Conservation (phyloP, 2,113 vertebrate species). For the Hipposideros armiger region DNA sequence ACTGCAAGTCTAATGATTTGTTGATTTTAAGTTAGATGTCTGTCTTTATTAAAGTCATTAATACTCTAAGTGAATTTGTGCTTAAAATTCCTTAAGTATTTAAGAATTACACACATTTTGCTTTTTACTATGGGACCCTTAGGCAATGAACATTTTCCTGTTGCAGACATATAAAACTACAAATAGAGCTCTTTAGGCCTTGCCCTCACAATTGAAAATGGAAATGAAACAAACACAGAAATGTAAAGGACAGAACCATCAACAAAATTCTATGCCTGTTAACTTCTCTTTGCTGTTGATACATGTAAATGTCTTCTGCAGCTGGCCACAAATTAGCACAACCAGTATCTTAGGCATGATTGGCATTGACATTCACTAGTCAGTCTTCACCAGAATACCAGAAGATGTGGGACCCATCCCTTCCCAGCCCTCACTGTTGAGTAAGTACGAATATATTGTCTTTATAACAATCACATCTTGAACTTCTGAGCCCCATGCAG, state of each 20-base stretch:
- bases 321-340: slow-evolving; percentile 12
- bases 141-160: slow-evolving; percentile 61
- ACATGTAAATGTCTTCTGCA: neutral
- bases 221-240: slow-evolving; percentile 49
- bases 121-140: slow-evolving; percentile 51
- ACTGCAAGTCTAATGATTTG: slow-evolving; percentile 72
- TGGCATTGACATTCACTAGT: neutral
- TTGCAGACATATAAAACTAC: slow-evolving; percentile 60
- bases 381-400: neutral
- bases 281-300: neutral
- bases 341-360: neutral
- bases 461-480: neutral
- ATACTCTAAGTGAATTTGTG: slow-evolving; percentile 69
- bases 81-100: slow-evolving; percentile 68
- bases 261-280: neutral
- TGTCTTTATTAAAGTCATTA: slow-evolving; percentile 75
- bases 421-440: neutral
- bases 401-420: neutral
- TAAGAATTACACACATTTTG: slow-evolving; percentile 69
- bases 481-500: neutral
- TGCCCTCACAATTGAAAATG: slow-evolving; percentile 39
- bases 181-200: slow-evolving; percentile 62
- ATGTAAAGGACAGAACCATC: neutral
- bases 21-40: slow-evolving; percentile 71
- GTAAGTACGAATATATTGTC: neutral